Percentiles rank a stretch among this genome's conserved stretches.
phyloP scores from a whole-genome alignment of 1,140 invertebrate species.

The Drosophila sechellia region DNA sequence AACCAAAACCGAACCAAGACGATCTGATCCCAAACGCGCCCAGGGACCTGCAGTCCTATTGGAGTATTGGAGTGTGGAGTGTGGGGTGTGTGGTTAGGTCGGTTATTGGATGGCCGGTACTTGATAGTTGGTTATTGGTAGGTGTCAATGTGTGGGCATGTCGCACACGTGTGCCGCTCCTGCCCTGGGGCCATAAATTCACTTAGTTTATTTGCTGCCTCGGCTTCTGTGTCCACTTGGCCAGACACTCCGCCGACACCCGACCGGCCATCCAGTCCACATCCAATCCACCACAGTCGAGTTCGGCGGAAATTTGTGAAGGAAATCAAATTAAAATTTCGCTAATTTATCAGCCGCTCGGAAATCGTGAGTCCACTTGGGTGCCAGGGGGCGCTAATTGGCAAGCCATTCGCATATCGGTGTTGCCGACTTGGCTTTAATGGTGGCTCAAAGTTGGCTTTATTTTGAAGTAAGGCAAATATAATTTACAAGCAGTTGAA shows the following conservation, averaged over 20 bases:
- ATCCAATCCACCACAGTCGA: neutral
- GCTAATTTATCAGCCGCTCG: conserved; percentile 62
- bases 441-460: neutral
- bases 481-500: neutral
- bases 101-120: conserved; percentile 17
- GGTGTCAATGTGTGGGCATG: conserved; percentile 79
- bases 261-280: conserved; percentile 1
- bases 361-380: conserved; percentile 39
- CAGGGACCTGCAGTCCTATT: conserved; percentile 64
- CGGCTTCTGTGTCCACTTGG: conserved; percentile 36
- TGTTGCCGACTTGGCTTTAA: conserved; percentile 4
- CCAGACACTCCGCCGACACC: conserved; percentile 22
- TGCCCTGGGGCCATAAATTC: conserved; percentile 72
- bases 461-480: neutral
- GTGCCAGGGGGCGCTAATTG: conserved; percentile 42
- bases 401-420: conserved; percentile 18
- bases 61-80: conserved; percentile 8
- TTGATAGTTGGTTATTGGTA: conserved; percentile 19
- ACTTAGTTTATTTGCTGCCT: conserved; percentile 56
- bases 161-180: conserved; percentile 55
- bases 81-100: conserved; percentile 6
- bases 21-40: conserved; percentile 59
- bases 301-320: conserved; percentile 67
- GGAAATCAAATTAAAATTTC: conserved; percentile 79
- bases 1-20: conserved; percentile 2